phyloP scores from a whole-genome alignment of 2,888 invertebrate species.

The Chironomus tentans region DNA sequence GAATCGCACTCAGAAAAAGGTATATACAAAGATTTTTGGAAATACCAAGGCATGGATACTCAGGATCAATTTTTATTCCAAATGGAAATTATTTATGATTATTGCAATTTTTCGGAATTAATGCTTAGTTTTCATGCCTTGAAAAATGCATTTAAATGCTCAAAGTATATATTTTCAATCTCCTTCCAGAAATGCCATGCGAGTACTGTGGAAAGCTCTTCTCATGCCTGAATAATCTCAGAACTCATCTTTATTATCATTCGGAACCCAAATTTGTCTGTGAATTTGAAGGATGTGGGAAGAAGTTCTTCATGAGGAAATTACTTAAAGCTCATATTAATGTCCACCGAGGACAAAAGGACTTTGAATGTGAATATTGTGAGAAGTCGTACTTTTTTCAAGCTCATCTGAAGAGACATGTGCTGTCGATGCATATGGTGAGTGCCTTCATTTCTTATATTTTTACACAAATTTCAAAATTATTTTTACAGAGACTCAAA shows the following conservation, averaged over 20 bases:
- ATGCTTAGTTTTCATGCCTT: no score
- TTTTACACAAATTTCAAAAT: neutral
- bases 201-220: conserved; percentile 11
- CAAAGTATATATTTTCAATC: no score
- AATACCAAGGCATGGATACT: no score
- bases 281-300: conserved; percentile 6
- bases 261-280: conserved; percentile 6
- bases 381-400: conserved; percentile 19
- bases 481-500: neutral
- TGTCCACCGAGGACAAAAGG: conserved; percentile 17
- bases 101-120: no score
- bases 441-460: neutral
- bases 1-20: conserved; percentile 7
- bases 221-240: conserved; percentile 1
- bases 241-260: conserved; percentile 15
- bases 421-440: conserved; percentile 11
- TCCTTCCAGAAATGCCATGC: neutral
- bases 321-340: neutral
- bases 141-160: no score
- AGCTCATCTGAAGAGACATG: conserved; percentile 2
- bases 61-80: no score
- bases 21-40: no score
- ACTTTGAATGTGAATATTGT: conserved; percentile 6
- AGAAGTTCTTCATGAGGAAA: conserved; percentile 17
- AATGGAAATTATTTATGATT: no score